A percentile compares a stretch with the other conserved stretches of the same genome.
phyloP scores from a whole-genome alignment of 2,113 vertebrate species.

The Apodemus speciosus region DNA sequence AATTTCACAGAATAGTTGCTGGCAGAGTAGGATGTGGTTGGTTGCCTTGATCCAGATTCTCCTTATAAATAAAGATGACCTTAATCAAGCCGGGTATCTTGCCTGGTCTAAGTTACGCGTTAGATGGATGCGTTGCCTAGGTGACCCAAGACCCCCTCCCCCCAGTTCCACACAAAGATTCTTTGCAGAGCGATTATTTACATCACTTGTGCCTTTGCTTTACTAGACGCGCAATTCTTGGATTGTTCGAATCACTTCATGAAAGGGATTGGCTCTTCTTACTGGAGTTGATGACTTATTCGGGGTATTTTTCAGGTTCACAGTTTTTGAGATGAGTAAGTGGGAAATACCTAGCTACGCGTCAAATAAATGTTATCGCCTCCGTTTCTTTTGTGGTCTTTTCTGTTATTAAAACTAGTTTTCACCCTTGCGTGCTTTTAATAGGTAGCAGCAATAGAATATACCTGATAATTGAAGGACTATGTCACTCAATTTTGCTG shows the following conservation, averaged over 20 bases:
- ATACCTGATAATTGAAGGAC: background rate
- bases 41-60: background rate
- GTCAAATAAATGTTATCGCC: background rate
- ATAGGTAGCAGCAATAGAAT: background rate
- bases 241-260: background rate
- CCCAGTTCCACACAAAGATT: background rate
- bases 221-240: background rate
- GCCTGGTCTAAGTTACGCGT: background rate
- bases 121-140: background rate
- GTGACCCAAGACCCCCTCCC: background rate
- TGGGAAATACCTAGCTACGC: background rate
- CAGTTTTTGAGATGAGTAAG: background rate
- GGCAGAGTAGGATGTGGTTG: background rate
- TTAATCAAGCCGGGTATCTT: background rate
- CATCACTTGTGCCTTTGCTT: background rate
- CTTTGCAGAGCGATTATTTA: background rate
- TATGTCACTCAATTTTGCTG: background rate
- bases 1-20: background rate
- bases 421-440: slow-evolving; percentile 25
- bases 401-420: background rate
- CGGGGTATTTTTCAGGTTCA: background rate
- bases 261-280: background rate
- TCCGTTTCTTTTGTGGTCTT: background rate
- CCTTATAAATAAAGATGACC: background rate
- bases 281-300: background rate